Base-by-base conservation (phyloP, 2,113 vertebrate genomes). In the Stegostoma tigrinum region DNA sequence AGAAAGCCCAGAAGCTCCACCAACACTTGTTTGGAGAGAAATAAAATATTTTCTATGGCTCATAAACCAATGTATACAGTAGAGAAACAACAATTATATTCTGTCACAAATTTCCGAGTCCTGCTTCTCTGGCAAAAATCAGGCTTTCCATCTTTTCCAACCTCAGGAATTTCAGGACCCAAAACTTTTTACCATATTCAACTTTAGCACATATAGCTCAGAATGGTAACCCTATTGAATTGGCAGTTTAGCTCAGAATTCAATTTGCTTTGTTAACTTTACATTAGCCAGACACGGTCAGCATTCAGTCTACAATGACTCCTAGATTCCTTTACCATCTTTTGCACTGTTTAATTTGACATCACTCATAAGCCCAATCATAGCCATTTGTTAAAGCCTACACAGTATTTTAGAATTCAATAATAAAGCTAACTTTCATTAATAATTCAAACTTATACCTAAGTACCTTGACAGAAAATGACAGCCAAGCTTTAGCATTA, bases 381-480 rank as follows among this genome's bases (percentile, higher is more conserved):
- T 70, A 85, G n/a, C 78, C 34, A 7, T 15, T 19, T 78, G 70
- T 42, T n/a, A 78, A 72, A 78, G 12, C 21, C 68, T 95, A 78
- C 19, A 95, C 21, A 94, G 91, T 75, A n/a, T 61, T 52, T 95
- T 75, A 55, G 68, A 85, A 55, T 52, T 78, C 48, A 78, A 64
- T 61, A 72, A 52, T 78, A 85, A 52, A 95, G 17, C 34, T 64
- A 7, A 48, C 24, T n/a, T 38, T 21, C 48, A 95, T 64, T 55
- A n/a, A 38, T 68, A 55, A 95, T 95, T 95, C 45, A 75, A 64
- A 2, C 38, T 55, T 52, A 64, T 30, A 23, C 42, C 0, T 12
- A 17, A 23, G 97, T 97, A 98, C 98, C 98, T 98, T 98, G 96
- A 97, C 98, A 27, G 98, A 98, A 96, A 98, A 98, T 80, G 98